A percentile compares a stretch with the other conserved stretches of the same genome.
Evolutionary conservation across 2,113 vertebrate species (phyloP).

Genomic region (Clinocottus analis): DNA sequence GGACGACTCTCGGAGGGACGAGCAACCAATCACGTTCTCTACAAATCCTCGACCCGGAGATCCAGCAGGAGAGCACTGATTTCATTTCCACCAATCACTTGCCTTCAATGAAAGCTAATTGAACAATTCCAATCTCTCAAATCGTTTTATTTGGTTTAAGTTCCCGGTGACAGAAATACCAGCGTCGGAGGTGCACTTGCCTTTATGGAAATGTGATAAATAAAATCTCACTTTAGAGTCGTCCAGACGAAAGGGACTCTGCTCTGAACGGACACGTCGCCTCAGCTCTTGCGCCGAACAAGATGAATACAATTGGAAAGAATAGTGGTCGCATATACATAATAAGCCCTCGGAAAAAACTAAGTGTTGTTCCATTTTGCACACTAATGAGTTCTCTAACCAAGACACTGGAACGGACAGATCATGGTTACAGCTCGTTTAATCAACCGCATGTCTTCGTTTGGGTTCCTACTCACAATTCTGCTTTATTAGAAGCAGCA

Average conservation of each 20-base stretch:
- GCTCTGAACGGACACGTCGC: background rate
- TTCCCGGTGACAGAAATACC: constrained; percentile 66
- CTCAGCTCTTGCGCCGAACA: constrained; percentile 1
- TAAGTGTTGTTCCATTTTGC: background rate
- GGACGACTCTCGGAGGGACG: constrained; percentile 68
- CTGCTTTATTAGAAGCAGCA: constrained; percentile 54
- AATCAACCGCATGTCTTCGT: constrained; percentile 64
- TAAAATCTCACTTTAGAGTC: constrained; percentile 30
- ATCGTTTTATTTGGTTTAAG: constrained; percentile 74
- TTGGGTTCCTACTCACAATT: constrained; percentile 17
- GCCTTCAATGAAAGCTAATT: constrained; percentile 72
- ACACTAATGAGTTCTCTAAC: constrained; percentile 47
- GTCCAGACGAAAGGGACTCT: constrained; percentile 15
- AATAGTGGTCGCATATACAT: background rate
- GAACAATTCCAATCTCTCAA: constrained; percentile 71
- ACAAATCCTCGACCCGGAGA: constrained; percentile 74
- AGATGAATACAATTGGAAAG: constrained; percentile 3
- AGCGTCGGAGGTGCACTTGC: constrained; percentile 61
- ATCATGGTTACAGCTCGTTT: constrained; percentile 29
- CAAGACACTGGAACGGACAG: constrained; percentile 45
- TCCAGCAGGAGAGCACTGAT: constrained; percentile 66
- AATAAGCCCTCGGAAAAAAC: background rate
- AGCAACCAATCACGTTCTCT: constrained; percentile 74
- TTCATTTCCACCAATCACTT: constrained; percentile 78
- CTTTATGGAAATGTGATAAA: constrained; percentile 65